phyloP scores from a whole-genome alignment of 2,888 invertebrate genomes.

The Agonopterix heracliana region DNA sequence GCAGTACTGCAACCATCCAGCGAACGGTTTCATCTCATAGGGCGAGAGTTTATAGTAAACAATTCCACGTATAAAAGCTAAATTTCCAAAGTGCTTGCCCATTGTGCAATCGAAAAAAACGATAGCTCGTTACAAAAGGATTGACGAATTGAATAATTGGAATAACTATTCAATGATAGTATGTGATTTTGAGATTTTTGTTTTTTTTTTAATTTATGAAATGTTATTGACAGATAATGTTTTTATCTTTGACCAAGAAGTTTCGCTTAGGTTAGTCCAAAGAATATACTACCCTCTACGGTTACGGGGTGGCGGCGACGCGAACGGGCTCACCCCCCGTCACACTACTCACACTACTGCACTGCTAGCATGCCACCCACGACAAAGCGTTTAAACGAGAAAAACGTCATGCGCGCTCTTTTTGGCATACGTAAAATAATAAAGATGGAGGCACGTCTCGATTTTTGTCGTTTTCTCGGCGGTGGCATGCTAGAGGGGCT shows the following conservation, averaged over 20 bases:
- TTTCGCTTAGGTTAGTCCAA: no score
- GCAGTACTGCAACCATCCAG: conserved; percentile 81
- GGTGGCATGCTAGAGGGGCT: no score
- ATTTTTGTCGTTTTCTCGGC: no score
- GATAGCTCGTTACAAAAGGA: not conserved
- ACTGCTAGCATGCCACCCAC: no score
- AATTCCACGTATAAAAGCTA: conserved; percentile 84
- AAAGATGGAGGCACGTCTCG: no score
- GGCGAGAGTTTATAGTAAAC: conserved; percentile 89
- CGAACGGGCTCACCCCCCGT: no score
- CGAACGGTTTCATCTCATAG: conserved; percentile 89
- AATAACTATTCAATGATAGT: not conserved
- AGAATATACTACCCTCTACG: no score
- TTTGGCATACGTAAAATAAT: no score
- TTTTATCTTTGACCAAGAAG: not conserved
- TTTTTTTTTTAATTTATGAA: not conserved
- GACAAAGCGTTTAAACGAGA: no score
- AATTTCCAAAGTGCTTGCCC: conserved; percentile 83
- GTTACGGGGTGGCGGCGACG: no score
- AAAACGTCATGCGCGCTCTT: no score
- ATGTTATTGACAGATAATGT: not conserved
- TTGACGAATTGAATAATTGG: not conserved
- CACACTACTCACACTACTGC: no score
- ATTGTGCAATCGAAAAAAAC: conserved; percentile 18
- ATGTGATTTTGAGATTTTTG: not conserved